A percentile compares a stretch with the other conserved stretches of the same genome.
These are phyloP conservation scores for Clarias magur DNA, from an alignment of 2,113 vertebrate species.

Conservation along the genomic window DNA sequence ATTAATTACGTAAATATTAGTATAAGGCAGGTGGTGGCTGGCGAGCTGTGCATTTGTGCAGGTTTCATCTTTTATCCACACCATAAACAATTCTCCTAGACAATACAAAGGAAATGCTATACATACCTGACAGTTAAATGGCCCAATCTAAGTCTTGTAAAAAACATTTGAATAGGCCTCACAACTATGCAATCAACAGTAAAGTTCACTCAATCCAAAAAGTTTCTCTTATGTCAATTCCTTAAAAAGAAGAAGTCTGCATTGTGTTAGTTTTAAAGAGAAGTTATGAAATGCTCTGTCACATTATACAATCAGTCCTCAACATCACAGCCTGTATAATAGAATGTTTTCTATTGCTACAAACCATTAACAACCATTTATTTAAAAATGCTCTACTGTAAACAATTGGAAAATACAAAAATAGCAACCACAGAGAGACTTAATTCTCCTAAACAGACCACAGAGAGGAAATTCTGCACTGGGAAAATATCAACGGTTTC, in stretches of 20 bases:
- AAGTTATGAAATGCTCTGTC: not conserved
- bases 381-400: constrained; percentile 2
- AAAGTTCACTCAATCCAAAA: not conserved
- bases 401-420: not conserved
- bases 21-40: not conserved
- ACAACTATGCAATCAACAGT: not conserved
- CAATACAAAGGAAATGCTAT: not conserved
- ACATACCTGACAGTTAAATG: not conserved
- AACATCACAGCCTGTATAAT: not conserved
- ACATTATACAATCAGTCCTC: not conserved
- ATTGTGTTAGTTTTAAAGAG: not conserved
- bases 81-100: not conserved
- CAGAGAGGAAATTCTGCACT: not conserved
- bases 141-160: not conserved
- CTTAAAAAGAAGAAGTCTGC: constrained; percentile 37
- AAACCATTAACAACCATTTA: not conserved
- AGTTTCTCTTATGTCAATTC: not conserved
- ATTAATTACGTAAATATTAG: constrained; percentile 26
- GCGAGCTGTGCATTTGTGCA: not conserved
- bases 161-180: not conserved
- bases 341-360: not conserved
- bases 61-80: not conserved
- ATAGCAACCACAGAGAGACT: not conserved
- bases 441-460: not conserved
- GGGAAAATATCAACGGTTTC: not conserved